Conservation (phyloP, 2,113 vertebrate species). For the Struthidea cinerea region DNA sequence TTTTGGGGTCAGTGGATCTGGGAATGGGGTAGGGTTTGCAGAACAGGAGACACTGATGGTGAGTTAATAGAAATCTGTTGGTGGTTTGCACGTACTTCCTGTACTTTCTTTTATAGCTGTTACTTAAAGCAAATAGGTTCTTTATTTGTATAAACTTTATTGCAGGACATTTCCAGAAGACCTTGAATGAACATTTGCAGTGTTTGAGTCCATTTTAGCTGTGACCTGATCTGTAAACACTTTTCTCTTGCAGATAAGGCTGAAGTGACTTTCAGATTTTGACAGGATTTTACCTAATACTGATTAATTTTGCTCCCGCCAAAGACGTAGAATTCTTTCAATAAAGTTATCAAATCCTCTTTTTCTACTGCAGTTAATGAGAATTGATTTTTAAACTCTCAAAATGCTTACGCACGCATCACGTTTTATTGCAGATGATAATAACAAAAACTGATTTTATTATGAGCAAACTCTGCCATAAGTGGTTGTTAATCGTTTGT, state of each 20-base stretch:
- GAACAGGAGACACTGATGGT: not conserved
- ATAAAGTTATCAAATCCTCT: not conserved
- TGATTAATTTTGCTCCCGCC: not conserved
- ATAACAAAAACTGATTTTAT: not conserved
- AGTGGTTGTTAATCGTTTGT: not conserved
- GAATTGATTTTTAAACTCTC: not conserved
- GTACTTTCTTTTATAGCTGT: not conserved
- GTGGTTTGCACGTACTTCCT: not conserved
- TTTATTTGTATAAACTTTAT: slow-evolving; percentile 32
- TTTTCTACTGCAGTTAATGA: not conserved
- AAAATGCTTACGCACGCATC: not conserved
- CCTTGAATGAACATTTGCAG: slow-evolving; percentile 11
- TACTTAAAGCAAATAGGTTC: slow-evolving; percentile 36
- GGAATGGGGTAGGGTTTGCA: not conserved
- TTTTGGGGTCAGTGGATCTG: not conserved
- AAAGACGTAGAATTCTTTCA: not conserved
- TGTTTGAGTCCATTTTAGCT: slow-evolving; percentile 24
- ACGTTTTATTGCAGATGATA: not conserved
- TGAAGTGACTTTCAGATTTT: not conserved
- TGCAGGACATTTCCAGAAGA: slow-evolving; percentile 28
- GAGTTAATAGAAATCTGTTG: not conserved
- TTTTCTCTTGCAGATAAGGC: slow-evolving; percentile 7
- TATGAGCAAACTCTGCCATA: not conserved
- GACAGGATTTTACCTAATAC: not conserved
- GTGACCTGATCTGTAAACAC: slow-evolving; percentile 35